Evolutionary conservation across 1,140 invertebrate genomes (phyloP), one percentile per base, ranked within the genome.

Genomic region (Apis florea): DNA sequence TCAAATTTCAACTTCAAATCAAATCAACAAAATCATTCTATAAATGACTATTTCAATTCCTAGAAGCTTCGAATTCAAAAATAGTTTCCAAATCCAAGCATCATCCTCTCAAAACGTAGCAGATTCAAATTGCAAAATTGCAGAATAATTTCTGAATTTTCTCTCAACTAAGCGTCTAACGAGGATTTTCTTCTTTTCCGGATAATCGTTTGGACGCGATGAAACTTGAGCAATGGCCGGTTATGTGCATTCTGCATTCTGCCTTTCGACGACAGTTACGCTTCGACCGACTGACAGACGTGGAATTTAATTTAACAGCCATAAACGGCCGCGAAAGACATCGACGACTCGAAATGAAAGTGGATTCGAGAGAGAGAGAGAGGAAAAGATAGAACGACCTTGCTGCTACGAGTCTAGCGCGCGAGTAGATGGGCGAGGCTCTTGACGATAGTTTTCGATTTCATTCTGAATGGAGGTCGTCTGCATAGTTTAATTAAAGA

Each of bases 361-460:
- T 89, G 61, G 68, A 17, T 59, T 12, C 54, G 53, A 19, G 9
- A 40, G 81, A 77, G 54, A 79, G 63, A 84, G 78, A 83, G 79
- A 89, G 83, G 83, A 83, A 83, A 84, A 86, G 86, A 86, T 85
- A 88, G 69, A 89, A 92, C 90, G 91, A 88, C 91, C 91, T 92
- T 92, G 90, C 79, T 74, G 82, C 21, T 1, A 85, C 79, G 79
- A 81, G 81, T 81, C 85, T 87, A 85, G 78, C 56, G 68, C 21
- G 47, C 83, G 89, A 84, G n/a, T 49, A 26, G 64, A 31, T 66
- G 47, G 64, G 26, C 64, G 64, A 21, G 64, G 26, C 26, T 64
- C 63, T 81, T 82, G 84, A 87, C 84, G 90, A 89, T 92, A 80
- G 86, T 92, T 92, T 79, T 92, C 89, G 84, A 89, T 92, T 92